phyloP scores from a whole-genome alignment of 2,888 invertebrate species.

The Rhogogaster chlorosoma region DNA sequence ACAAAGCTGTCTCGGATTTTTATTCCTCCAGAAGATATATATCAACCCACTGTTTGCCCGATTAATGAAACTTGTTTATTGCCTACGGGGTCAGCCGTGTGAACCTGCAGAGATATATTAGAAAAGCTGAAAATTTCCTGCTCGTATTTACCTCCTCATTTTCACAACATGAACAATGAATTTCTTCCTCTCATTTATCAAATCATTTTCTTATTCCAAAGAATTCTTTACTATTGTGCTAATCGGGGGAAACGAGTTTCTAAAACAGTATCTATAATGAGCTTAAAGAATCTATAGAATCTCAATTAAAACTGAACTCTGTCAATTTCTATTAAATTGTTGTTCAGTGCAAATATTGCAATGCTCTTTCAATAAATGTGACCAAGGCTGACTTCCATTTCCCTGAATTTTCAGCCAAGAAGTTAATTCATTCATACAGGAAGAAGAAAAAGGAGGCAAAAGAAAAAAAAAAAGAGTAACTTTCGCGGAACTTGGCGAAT shows the following conservation, averaged over 20 bases:
- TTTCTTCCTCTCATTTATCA: neutral
- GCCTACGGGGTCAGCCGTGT: neutral
- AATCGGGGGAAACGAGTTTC: neutral
- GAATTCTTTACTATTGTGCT: neutral
- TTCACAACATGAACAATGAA: neutral
- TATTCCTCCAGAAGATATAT: neutral
- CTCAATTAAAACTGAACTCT: neutral
- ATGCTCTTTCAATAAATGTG: no score
- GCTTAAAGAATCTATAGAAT: neutral
- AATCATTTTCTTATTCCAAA: neutral
- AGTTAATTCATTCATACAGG: no score
- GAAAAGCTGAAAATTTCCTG: neutral
- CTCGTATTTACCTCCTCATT: neutral
- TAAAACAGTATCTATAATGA: neutral
- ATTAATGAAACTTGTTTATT: constrained; percentile 38
- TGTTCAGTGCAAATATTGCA: no score
- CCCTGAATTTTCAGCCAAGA: no score
- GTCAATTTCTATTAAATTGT: no score
- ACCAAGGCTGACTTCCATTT: no score
- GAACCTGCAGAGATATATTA: constrained; percentile 9
- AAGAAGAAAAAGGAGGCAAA: no score
- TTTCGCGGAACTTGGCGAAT: no score
- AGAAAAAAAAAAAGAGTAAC: no score
- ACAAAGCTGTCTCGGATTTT: neutral
- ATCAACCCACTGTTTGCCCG: constrained; percentile 9